Evolutionary conservation across 1,140 invertebrate species (phyloP).

Genomic region (Drosophila pectinifera): DNA sequence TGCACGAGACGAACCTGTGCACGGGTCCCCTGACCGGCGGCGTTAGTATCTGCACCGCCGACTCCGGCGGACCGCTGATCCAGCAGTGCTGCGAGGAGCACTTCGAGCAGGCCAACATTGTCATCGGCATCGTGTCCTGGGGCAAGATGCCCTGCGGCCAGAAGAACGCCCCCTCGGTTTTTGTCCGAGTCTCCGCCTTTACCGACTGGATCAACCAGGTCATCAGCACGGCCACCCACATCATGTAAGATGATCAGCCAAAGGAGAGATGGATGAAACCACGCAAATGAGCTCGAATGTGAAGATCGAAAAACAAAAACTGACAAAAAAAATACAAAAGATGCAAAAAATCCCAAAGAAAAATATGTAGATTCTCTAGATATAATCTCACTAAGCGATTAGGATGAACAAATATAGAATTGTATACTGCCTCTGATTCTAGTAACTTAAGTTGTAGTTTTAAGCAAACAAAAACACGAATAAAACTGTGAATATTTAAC

Average conservation of each 20-base stretch:
- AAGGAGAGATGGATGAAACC: constrained; percentile 6
- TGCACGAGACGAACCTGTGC: constrained; percentile 86
- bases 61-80: constrained; percentile 85
- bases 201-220: constrained; percentile 87
- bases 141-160: constrained; percentile 85
- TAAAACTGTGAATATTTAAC: constrained; percentile 23
- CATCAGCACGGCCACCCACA: constrained; percentile 64
- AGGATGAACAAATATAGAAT: constrained; percentile 36
- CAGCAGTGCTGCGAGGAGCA: constrained; percentile 54
- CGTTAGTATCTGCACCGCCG: constrained; percentile 85
- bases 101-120: constrained; percentile 59
- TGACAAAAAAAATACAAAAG: constrained; percentile 31
- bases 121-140: constrained; percentile 84
- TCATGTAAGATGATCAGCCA: constrained; percentile 49
- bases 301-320: constrained; percentile 43
- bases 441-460: constrained; percentile 13
- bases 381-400: constrained; percentile 65
- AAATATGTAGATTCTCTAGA: constrained; percentile 45
- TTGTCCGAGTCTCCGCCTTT: constrained; percentile 89
- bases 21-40: constrained; percentile 86
- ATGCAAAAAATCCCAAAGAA: constrained; percentile 40
- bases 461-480: constrained; percentile 40
- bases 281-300: constrained; percentile 57
- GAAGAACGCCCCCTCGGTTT: constrained; percentile 89
- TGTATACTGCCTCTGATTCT: constrained; percentile 45